Evolutionary conservation across 2,113 vertebrate genomes (phyloP), one percentile per base, ranked within the genome.

Genomic region (Dendrocopos noguchii): DNA sequence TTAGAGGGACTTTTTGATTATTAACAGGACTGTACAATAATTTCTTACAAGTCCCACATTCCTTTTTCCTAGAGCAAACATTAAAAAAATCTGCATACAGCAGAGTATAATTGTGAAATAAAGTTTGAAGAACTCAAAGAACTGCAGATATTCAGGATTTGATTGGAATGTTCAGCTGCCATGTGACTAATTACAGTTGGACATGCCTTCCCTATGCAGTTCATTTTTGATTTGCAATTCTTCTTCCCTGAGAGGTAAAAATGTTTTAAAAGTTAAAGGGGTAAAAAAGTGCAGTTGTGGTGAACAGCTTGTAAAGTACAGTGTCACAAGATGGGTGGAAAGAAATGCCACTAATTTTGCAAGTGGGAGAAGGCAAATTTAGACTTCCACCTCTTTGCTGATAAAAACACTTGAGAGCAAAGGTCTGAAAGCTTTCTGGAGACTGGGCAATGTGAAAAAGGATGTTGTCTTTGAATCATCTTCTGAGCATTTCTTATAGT

Each of bases 1-100:
- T 95, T 91, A 76, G 89, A 63, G 59, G 74, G 87, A 94, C 95
- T 94, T 96, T 91, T 91, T 77, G 96, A 79, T 91, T 95, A 93
- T 90, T 96, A 97, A 91, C 89, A 96, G 67, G 66, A 88, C 59
- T 89, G 56, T 94, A 80, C 80, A 89, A 87, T 68, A 85, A 55
- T 88, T 77, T 93, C 80, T 77, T 87, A 65, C 77, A 94, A 95
- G 95, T 91, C 91, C 82, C 63, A 89, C 80, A 91, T 91, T 95
- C 83, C 63, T 72, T 90, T 94, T 76, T 84, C 74, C 36, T 95
- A 81, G 27, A 89, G 78, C 89, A 96, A 95, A 91, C 59, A 83
- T 3, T 7, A 52, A 73, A 59, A 79, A 91, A 91, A 71, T 61
- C 87, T 31, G 28, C 59, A 44, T 47, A 68, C 29, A 94, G 24